A percentile compares a stretch with the other conserved stretches of the same genome.
Conservation (phyloP, 2,113 vertebrate species). For the Tyrannus savana region DNA sequence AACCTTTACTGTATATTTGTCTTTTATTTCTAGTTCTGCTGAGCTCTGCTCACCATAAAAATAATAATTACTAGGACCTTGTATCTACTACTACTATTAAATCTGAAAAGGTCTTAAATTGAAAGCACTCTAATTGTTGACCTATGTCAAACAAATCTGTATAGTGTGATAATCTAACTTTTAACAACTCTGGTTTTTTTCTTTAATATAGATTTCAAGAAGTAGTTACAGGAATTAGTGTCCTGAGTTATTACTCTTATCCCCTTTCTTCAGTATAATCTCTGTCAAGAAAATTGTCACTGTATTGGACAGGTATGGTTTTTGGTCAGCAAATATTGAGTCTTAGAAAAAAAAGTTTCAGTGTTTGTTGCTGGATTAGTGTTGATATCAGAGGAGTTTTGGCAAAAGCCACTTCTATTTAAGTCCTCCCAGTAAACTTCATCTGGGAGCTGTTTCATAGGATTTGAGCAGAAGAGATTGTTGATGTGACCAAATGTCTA, state of each 20-base stretch:
- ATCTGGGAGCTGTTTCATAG: background rate
- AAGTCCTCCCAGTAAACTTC: background rate
- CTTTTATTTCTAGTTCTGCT: background rate
- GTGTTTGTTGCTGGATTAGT: background rate
- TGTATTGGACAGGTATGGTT: background rate
- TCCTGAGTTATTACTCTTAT: background rate
- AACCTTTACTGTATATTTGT: background rate
- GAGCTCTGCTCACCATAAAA: background rate
- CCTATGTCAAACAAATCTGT: background rate
- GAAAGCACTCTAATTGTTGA: background rate
- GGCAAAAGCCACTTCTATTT: background rate
- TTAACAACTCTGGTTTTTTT: background rate
- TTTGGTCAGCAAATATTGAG: background rate
- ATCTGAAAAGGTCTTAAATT: background rate
- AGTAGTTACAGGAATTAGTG: background rate
- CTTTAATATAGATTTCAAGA: background rate
- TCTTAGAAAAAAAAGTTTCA: background rate
- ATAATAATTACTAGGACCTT: background rate
- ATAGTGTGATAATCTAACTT: background rate
- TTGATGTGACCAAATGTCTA: background rate
- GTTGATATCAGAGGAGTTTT: background rate
- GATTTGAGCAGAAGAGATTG: background rate
- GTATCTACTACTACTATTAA: background rate
- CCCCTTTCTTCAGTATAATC: background rate
- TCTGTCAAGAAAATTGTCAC: background rate